Percentiles rank a stretch among this genome's conserved stretches.
Evolutionary conservation across 1,140 invertebrate species (phyloP).

Genomic region (Luehdorfia chinensis): DNA sequence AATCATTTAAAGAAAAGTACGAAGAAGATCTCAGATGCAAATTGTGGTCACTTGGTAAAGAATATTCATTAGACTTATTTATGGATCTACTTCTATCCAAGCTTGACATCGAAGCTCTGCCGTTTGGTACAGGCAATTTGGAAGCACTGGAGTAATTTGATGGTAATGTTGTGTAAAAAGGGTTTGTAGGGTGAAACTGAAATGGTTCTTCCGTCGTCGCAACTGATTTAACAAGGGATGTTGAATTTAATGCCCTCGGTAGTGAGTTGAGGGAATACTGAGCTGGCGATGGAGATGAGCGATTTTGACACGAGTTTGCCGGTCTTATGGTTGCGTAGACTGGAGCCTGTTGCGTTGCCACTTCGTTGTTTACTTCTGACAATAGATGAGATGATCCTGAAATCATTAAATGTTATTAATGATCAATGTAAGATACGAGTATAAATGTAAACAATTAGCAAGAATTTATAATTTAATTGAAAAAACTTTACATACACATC

Average conservation of each 20-base stretch:
- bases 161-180: constrained; percentile 68
- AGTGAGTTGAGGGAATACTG: constrained; percentile 49
- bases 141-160: constrained; percentile 62
- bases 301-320: constrained; percentile 40
- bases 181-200: constrained; percentile 66
- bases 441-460: too few species aligned
- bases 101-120: constrained; percentile 41
- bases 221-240: constrained; percentile 49
- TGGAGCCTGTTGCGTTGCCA: constrained; percentile 61
- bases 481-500: too few species aligned
- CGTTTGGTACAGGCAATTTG: constrained; percentile 65
- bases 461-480: too few species aligned
- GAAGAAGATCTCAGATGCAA: constrained; percentile 41
- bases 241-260: constrained; percentile 46
- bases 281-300: constrained; percentile 35
- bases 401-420: constrained; percentile 35
- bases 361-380: constrained; percentile 51
- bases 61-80: constrained; percentile 39
- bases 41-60: constrained; percentile 22
- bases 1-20: constrained; percentile 42
- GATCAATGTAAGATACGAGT: too few species aligned
- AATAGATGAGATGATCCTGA: constrained; percentile 70
- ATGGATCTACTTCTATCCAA: constrained; percentile 53
- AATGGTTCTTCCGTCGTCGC: constrained; percentile 40
- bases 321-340: constrained; percentile 61